phyloP scores from a whole-genome alignment of 2,113 vertebrate species.

The Anguilla rostrata region DNA sequence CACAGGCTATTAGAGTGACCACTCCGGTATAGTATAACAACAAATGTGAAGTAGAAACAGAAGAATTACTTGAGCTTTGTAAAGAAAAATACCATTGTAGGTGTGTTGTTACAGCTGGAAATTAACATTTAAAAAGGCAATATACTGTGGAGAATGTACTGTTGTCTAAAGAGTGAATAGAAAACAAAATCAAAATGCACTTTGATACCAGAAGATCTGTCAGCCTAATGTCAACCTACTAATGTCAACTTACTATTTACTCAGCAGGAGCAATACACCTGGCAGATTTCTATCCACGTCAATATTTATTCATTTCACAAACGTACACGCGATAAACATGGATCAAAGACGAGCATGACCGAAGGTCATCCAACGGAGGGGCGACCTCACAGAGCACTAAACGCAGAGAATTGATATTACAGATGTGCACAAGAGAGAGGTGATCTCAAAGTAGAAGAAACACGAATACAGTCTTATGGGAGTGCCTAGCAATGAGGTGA shows the following conservation, averaged over 20 bases:
- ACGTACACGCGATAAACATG: neutral
- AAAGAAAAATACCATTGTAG: no score
- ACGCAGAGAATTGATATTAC: neutral
- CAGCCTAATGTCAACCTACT: neutral
- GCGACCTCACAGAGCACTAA: neutral
- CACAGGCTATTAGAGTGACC: neutral
- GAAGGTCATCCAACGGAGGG: neutral
- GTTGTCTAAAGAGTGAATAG: slow-evolving; percentile 17
- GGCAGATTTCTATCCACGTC: slow-evolving; percentile 3
- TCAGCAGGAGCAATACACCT: neutral
- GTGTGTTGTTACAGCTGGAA: no score
- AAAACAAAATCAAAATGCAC: neutral
- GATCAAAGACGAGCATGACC: neutral
- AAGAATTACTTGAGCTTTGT: neutral
- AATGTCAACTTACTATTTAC: neutral
- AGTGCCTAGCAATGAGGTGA: neutral
- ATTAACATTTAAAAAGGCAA: neutral
- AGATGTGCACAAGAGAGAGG: neutral
- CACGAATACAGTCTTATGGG: no score
- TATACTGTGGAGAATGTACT: slow-evolving; percentile 32
- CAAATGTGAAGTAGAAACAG: neutral
- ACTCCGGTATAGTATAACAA: neutral
- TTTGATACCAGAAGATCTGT: neutral
- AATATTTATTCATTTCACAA: neutral
- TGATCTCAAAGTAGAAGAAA: no score